Conservation (phyloP, 64 coral and sea anemone genomes). For the Trachythela sp. region DNA sequence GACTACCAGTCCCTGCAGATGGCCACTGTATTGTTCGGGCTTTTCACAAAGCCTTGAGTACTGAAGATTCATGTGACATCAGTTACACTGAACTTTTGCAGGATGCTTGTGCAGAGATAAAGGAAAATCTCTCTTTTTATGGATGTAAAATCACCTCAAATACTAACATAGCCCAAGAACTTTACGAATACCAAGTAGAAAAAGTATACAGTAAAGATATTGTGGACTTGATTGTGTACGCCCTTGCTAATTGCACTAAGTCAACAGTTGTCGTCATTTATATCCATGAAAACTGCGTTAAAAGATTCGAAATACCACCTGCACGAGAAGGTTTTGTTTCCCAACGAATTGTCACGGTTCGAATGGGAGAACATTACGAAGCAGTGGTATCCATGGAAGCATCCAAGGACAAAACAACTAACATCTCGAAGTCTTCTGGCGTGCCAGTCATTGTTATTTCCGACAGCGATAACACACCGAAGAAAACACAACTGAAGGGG, state of each 20-base stretch:
- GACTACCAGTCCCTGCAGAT: constrained; percentile 18
- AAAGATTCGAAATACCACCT: constrained; percentile 12
- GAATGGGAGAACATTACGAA: constrained; percentile 38
- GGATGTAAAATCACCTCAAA: neutral
- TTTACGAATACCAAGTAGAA: constrained; percentile 24
- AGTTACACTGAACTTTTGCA: neutral
- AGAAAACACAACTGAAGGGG: neutral
- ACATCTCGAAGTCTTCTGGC: neutral
- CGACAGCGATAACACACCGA: neutral
- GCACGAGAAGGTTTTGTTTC: neutral
- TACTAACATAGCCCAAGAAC: neutral
- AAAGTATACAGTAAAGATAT: constrained; percentile 10
- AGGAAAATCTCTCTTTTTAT: neutral
- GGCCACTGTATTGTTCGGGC: constrained; percentile 37
- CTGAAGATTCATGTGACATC: neutral
- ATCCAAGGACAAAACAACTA: neutral
- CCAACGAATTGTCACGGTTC: neutral
- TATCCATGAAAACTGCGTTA: neutral
- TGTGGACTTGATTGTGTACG: constrained; percentile 32
- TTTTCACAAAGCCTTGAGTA: neutral
- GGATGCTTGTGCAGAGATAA: neutral
- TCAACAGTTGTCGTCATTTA: constrained; percentile 2
- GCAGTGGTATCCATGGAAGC: neutral
- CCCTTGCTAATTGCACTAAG: constrained; percentile 17
- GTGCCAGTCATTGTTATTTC: neutral